Evolutionary conservation across 2,113 vertebrate genomes (phyloP).

Genomic region (Macquaria australasica): DNA sequence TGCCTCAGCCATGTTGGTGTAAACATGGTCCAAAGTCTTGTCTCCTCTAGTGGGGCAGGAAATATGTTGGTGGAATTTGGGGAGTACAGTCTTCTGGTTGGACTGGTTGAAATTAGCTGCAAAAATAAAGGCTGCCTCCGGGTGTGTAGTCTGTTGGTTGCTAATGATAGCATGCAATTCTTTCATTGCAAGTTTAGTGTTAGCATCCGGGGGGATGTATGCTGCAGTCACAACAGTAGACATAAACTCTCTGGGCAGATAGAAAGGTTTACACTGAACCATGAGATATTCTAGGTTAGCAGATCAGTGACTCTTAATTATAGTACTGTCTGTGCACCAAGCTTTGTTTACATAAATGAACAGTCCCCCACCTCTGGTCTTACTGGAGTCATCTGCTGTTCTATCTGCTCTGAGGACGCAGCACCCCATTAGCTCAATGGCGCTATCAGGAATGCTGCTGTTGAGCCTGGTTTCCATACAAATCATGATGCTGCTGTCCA

Average conservation of each 20-base stretch:
- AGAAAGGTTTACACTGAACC: slow-evolving; percentile 3
- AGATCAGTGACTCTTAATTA: background rate
- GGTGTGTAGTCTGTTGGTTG: no score
- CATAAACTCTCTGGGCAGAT: background rate
- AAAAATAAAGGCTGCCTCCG: no score
- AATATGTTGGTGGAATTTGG: no score
- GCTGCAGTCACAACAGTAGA: background rate
- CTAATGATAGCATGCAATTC: no score
- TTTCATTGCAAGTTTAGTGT: background rate
- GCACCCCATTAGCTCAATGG: background rate
- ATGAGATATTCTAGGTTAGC: background rate
- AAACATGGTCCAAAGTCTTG: no score
- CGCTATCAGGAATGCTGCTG: no score
- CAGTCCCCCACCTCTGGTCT: slow-evolving; percentile 6
- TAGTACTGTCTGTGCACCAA: slow-evolving; percentile 7
- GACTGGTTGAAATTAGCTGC: no score
- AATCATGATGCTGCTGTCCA: background rate
- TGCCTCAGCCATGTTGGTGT: no score
- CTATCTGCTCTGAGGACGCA: background rate
- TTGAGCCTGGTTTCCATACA: background rate
- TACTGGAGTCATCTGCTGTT: background rate
- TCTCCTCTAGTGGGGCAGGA: no score
- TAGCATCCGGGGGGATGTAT: background rate
- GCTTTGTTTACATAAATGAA: slow-evolving; percentile 23
- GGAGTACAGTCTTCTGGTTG: no score